Evolutionary conservation across 2,797 vertebrate genomes (phyloP).

Genomic region (Heteromormyrus szaboi): DNA sequence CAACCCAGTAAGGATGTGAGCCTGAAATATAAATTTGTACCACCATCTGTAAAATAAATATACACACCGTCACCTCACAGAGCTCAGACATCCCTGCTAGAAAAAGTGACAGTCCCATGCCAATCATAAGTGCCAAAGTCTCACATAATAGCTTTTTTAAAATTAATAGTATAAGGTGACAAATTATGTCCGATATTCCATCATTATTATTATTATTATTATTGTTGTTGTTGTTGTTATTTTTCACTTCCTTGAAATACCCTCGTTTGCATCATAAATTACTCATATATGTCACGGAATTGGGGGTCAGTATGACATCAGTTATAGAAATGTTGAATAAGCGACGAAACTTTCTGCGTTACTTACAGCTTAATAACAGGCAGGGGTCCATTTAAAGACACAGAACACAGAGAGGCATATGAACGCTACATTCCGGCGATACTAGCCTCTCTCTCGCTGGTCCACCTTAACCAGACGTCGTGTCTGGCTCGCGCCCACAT

Average conservation of each 20-base stretch:
- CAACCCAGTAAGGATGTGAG: not conserved
- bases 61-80: not conserved
- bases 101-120: not conserved
- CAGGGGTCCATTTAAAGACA: conserved; percentile 4
- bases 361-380: not conserved
- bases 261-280: not conserved
- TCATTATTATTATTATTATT: not conserved
- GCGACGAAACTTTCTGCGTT: not conserved
- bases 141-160: not conserved
- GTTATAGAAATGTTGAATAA: not conserved
- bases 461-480: conserved; percentile 43
- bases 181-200: not conserved
- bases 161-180: not conserved
- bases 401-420: not conserved
- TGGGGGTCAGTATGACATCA: not conserved
- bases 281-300: not conserved
- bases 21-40: not conserved
- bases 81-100: not conserved
- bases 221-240: not conserved
- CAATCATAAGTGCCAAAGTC: not conserved
- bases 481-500: conserved; percentile 19
- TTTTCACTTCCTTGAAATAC: not conserved
- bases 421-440: not conserved
- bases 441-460: not conserved
- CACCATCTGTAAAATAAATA: not conserved